phyloP scores from a whole-genome alignment of 1,140 invertebrate species.

The Phenacoccus solenopsis region DNA sequence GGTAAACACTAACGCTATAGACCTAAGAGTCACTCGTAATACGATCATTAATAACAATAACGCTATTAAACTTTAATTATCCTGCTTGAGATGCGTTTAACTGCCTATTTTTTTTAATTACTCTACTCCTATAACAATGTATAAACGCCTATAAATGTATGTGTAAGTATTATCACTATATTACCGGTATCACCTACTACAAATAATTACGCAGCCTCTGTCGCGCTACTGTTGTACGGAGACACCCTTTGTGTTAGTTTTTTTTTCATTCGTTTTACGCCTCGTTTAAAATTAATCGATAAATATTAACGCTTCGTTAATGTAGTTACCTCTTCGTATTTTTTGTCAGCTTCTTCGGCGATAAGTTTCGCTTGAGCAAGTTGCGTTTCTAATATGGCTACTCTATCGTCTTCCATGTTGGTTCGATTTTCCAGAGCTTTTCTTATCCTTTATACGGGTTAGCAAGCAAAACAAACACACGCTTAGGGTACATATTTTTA shows the following conservation, averaged over 20 bases:
- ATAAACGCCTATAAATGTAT: too few relatives aligned
- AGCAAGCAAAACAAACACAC: constrained; percentile 1
- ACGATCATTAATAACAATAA: too few relatives aligned
- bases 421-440: constrained; percentile 97
- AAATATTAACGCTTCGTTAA: background rate
- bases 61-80: background rate
- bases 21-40: too few relatives aligned
- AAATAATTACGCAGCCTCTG: background rate
- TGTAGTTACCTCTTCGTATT: constrained; percentile 88
- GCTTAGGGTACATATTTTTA: too few relatives aligned
- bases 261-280: background rate
- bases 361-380: constrained; percentile 93
- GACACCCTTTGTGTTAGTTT: background rate
- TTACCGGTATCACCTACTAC: too few relatives aligned
- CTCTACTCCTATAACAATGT: background rate
- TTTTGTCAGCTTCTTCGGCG: constrained; percentile 97
- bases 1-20: too few relatives aligned
- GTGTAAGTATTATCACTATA: too few relatives aligned
- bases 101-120: background rate
- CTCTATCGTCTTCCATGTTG: constrained; percentile 96
- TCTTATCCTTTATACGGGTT: constrained; percentile 61
- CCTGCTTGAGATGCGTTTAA: background rate
- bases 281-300: constrained; percentile 2
- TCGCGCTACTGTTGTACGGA: background rate
- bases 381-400: constrained; percentile 85